Percentiles rank a stretch among this genome's conserved stretches.
Conservation (phyloP, 2,113 vertebrate genomes). For the Ophiodon elongatus region DNA sequence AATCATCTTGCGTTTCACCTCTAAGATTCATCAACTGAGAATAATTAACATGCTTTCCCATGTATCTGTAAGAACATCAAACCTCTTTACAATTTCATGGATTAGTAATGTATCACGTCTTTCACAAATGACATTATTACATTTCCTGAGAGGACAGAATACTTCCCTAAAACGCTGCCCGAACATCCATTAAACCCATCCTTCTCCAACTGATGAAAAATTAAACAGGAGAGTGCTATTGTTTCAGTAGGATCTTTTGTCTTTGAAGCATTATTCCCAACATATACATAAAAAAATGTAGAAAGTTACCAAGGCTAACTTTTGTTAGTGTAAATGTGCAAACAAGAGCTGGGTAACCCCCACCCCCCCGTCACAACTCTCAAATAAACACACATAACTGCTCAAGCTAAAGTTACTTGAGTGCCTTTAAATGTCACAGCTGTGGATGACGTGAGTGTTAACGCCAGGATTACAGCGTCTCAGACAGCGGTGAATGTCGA, state of each 20-base stretch:
- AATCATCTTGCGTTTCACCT: neutral
- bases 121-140: constrained; percentile 18
- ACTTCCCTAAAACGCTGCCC: constrained; percentile 1
- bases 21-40: neutral
- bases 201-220: constrained; percentile 11
- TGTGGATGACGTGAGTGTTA: neutral
- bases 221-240: constrained; percentile 1
- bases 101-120: constrained; percentile 1
- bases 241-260: constrained; percentile 1
- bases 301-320: neutral
- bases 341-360: constrained; percentile 26
- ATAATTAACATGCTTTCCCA: neutral
- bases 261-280: constrained; percentile 15
- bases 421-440: constrained; percentile 13
- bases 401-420: constrained; percentile 20
- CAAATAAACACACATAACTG: neutral
- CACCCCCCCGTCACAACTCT: neutral
- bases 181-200: constrained; percentile 11
- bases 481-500: constrained; percentile 61
- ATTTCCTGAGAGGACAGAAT: constrained; percentile 65
- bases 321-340: constrained; percentile 34
- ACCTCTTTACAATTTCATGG: constrained; percentile 11
- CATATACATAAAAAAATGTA: neutral
- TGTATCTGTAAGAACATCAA: constrained; percentile 12
- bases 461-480: constrained; percentile 15